A percentile compares a stretch with the other conserved stretches of the same genome.
phyloP scores from a whole-genome alignment of 1,140 invertebrate species.

The Thrips palmi region DNA sequence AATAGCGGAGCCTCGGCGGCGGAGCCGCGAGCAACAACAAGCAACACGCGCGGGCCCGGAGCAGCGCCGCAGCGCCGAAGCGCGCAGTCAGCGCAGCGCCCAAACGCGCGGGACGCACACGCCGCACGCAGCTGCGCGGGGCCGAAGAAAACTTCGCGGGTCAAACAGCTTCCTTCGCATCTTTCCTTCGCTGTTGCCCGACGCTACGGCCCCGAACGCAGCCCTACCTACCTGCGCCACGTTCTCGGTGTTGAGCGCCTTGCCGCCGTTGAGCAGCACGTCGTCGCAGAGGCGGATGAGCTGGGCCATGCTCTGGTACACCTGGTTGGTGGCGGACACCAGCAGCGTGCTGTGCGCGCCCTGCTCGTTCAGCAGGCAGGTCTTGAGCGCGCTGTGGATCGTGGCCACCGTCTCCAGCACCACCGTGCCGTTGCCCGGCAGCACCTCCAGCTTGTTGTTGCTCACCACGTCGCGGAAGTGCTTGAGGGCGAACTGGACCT shows the following conservation, averaged over 20 bases:
- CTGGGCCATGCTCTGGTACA: constrained; percentile 70
- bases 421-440: constrained; percentile 80
- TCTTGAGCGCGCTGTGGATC: constrained; percentile 56
- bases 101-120: too few relatives aligned
- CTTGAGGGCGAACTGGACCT: constrained; percentile 57
- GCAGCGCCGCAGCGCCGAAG: too few relatives aligned
- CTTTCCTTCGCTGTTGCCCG: too few relatives aligned
- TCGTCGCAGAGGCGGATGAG: constrained; percentile 80
- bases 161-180: too few relatives aligned
- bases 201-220: too few relatives aligned
- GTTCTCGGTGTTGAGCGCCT: constrained; percentile 46
- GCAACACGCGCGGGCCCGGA: too few relatives aligned
- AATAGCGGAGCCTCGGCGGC: too few relatives aligned
- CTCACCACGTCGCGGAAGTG: constrained; percentile 82
- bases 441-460: constrained; percentile 78
- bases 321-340: constrained; percentile 61
- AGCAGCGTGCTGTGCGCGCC: constrained; percentile 38
- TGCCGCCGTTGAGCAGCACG: constrained; percentile 53
- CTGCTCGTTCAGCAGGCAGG: constrained; percentile 46
- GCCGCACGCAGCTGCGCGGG: too few relatives aligned
- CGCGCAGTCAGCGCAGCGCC: too few relatives aligned
- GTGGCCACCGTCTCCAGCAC: constrained; percentile 79
- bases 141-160: too few relatives aligned
- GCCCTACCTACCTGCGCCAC: too few relatives aligned
- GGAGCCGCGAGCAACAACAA: too few relatives aligned